Conservation (phyloP, 2,113 vertebrate species). For the Cricetomys ansorgei region DNA sequence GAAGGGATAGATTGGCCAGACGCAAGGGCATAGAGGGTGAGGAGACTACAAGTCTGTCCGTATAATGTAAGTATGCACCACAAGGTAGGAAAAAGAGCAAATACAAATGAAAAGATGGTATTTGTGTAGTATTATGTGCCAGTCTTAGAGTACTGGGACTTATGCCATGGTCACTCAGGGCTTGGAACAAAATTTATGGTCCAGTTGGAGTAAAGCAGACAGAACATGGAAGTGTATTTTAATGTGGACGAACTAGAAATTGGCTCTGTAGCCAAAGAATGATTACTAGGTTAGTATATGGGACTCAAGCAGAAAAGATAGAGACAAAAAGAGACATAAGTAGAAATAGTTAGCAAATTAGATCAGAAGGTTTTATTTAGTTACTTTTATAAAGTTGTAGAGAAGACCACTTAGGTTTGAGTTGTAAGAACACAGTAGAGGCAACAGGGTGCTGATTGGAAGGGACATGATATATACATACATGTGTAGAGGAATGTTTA, state of each 20-base stretch:
- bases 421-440: not conserved
- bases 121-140: not conserved
- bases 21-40: fast-evolving
- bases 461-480: too few species aligned
- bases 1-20: not conserved
- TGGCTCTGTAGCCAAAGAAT: not conserved
- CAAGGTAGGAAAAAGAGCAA: not conserved
- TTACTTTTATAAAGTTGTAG: not conserved
- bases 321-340: not conserved
- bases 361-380: not conserved
- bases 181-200: not conserved
- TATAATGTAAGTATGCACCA: not conserved
- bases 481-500: too few species aligned
- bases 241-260: not conserved
- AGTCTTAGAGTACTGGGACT: not conserved
- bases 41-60: not conserved
- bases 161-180: not conserved
- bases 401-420: not conserved
- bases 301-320: not conserved
- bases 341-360: not conserved
- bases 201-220: not conserved
- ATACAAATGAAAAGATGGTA: not conserved
- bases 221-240: not conserved
- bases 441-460: not conserved
- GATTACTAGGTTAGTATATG: not conserved